Evolutionary conservation across 1,140 invertebrate species (phyloP).

Genomic region (Papilio helenus): DNA sequence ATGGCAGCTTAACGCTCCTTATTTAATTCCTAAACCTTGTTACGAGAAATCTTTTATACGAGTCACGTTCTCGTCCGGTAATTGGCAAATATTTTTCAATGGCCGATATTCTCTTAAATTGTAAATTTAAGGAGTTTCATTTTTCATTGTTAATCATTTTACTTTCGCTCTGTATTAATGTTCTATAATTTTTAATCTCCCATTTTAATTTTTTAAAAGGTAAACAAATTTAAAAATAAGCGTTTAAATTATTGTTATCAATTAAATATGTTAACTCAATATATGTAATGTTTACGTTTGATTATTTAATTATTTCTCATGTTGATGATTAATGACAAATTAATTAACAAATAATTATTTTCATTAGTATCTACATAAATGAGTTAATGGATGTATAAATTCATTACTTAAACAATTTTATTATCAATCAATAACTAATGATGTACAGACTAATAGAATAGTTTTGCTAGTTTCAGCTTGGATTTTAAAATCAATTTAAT

Average conservation of each 20-base stretch:
- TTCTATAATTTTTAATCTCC: not conserved
- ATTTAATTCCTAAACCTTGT: slow-evolving; percentile 24
- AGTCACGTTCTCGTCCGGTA: slow-evolving; percentile 15
- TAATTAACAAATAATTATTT: too few species aligned
- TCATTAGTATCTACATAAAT: too few species aligned
- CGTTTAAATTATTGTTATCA: not conserved
- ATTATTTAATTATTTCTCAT: too few species aligned
- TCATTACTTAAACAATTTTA: too few species aligned
- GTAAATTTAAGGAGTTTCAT: slow-evolving; percentile 19
- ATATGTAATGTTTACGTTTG: too few species aligned
- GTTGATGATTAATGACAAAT: too few species aligned
- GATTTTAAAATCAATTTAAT: too few species aligned
- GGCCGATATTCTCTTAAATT: slow-evolving; percentile 18
- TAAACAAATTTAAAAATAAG: not conserved
- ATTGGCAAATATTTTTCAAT: slow-evolving; percentile 26
- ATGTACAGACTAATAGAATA: too few species aligned
- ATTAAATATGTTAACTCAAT: too few species aligned
- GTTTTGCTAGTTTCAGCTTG: too few species aligned
- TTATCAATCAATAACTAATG: too few species aligned
- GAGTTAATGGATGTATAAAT: too few species aligned
- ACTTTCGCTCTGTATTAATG: not conserved
- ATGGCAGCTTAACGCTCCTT: slow-evolving; percentile 12
- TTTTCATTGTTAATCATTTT: slow-evolving; percentile 10
- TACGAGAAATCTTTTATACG: slow-evolving; percentile 7
- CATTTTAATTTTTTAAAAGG: not conserved